These are phyloP conservation scores for Isurus oxyrinchus DNA, from an alignment of 2,113 vertebrate species.

Conservation along the genomic window DNA sequence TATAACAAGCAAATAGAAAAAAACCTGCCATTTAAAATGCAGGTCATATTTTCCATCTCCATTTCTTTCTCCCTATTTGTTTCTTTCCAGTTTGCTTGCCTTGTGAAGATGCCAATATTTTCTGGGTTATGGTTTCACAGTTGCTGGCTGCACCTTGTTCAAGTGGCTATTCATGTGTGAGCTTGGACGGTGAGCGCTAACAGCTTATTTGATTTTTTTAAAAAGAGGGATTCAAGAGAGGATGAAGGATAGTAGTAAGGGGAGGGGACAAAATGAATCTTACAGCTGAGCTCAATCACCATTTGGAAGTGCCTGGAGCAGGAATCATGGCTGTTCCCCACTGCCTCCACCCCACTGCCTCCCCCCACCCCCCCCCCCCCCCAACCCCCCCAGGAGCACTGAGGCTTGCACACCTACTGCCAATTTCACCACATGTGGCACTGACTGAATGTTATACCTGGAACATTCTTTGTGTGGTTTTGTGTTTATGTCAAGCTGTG, in stretches of 20 bases:
- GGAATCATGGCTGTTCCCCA: background rate
- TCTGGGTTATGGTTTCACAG: background rate
- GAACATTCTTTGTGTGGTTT: background rate
- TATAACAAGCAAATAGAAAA: constrained; percentile 16
- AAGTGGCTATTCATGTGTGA: constrained; percentile 2
- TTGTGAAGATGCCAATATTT: background rate
- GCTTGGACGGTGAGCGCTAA: background rate
- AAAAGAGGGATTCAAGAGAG: background rate
- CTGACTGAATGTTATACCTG: background rate
- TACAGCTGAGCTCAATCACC: background rate
- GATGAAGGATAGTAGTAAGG: background rate
- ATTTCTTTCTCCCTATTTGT: constrained; percentile 19
- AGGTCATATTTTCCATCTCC: constrained; percentile 18
- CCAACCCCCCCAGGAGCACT: background rate
- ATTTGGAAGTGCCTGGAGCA: background rate
- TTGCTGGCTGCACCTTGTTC: background rate
- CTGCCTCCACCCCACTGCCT: no score
- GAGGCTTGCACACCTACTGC: background rate
- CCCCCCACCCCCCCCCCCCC: no score
- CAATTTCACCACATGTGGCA: background rate
- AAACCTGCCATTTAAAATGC: constrained; percentile 17
- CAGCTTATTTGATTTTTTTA: background rate
- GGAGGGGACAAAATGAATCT: background rate
- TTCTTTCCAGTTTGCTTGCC: constrained; percentile 4
- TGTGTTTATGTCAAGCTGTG: background rate